These are phyloP conservation scores for Diplosoma virens DNA, from an alignment of 23 tunicate species.

Conservation along the genomic window DNA sequence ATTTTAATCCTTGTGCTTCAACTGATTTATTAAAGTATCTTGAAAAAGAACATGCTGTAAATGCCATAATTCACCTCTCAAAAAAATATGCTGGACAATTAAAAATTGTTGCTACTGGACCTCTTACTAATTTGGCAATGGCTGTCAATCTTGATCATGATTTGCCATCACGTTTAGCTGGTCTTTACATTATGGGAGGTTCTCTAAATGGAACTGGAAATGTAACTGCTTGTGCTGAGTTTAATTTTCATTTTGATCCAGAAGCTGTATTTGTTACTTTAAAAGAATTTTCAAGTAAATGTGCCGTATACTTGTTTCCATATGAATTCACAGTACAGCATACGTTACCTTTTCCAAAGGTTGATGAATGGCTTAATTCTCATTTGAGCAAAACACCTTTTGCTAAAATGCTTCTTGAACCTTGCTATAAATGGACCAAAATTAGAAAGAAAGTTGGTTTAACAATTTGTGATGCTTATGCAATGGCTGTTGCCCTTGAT, in stretches of 20 bases:
- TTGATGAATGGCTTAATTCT: constrained; percentile 41
- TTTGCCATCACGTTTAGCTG: constrained; percentile 41
- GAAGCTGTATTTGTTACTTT: constrained; percentile 65
- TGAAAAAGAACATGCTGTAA: constrained; percentile 61
- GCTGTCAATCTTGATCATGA: constrained; percentile 74
- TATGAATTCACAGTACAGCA: constrained; percentile 37
- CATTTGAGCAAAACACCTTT: constrained; percentile 9
- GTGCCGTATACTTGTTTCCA: constrained; percentile 31
- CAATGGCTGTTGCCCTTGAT: constrained; percentile 66
- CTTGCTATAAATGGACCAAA: too few species aligned
- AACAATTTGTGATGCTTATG: constrained; percentile 65
- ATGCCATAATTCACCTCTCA: constrained; percentile 52
- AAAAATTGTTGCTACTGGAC: constrained; percentile 83
- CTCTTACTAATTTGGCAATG: constrained; percentile 80
- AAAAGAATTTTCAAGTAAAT: constrained; percentile 10
- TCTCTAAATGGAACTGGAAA: constrained; percentile 55
- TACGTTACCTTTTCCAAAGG: constrained; percentile 13
- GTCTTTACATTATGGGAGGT: constrained; percentile 69
- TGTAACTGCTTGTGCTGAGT: constrained; percentile 70
- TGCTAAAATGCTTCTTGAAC: too few species aligned
- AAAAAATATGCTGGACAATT: constrained; percentile 54
- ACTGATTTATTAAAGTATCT: constrained; percentile 38
- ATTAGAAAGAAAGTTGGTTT: too few species aligned
- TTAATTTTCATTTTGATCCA: constrained; percentile 74
- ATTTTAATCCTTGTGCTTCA: constrained; percentile 44